These are phyloP conservation scores for Drosophila triauraria DNA, from an alignment of 1,140 invertebrate species.

Conservation along the genomic window DNA sequence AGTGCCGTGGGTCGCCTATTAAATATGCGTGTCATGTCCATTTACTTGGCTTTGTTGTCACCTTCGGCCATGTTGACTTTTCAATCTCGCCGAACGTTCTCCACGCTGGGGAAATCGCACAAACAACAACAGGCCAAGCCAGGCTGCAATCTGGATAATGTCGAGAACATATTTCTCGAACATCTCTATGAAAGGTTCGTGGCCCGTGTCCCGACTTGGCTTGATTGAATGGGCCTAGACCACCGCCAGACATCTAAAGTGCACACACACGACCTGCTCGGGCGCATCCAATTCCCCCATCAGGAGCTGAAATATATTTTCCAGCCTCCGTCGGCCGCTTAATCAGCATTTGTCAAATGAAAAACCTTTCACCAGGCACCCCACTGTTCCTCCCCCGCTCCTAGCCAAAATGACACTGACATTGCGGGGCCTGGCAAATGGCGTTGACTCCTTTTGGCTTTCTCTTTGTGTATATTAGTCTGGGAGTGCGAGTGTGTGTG, in stretches of 20 bases:
- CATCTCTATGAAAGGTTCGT: slow-evolving; percentile 20
- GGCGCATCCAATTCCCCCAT: slow-evolving; percentile 25
- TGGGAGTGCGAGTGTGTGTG: slow-evolving; percentile 10
- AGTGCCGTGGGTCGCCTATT: slow-evolving; percentile 41
- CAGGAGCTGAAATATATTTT: slow-evolving; percentile 39
- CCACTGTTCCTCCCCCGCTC: not conserved
- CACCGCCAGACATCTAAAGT: slow-evolving; percentile 53
- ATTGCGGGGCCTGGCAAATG: slow-evolving; percentile 53
- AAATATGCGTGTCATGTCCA: slow-evolving; percentile 79
- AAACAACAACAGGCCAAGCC: slow-evolving; percentile 11
- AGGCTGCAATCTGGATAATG: slow-evolving; percentile 48
- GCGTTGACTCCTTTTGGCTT: slow-evolving; percentile 56
- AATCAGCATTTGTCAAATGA: slow-evolving; percentile 69
- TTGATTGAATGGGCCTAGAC: slow-evolving; percentile 65
- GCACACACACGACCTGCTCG: slow-evolving; percentile 42
- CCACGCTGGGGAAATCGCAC: slow-evolving; percentile 27
- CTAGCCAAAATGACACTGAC: slow-evolving; percentile 42
- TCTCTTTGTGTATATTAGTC: slow-evolving; percentile 41
- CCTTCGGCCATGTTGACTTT: slow-evolving; percentile 65
- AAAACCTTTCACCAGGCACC: slow-evolving; percentile 53
- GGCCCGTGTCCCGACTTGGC: slow-evolving; percentile 1
- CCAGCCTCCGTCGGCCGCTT: slow-evolving; percentile 58
- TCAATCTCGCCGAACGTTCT: slow-evolving; percentile 50
- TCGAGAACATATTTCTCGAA: slow-evolving; percentile 47
- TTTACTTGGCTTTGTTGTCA: slow-evolving; percentile 71